Evolutionary conservation across 2,113 vertebrate genomes (phyloP).

Genomic region (Callochromis pleurospilus): DNA sequence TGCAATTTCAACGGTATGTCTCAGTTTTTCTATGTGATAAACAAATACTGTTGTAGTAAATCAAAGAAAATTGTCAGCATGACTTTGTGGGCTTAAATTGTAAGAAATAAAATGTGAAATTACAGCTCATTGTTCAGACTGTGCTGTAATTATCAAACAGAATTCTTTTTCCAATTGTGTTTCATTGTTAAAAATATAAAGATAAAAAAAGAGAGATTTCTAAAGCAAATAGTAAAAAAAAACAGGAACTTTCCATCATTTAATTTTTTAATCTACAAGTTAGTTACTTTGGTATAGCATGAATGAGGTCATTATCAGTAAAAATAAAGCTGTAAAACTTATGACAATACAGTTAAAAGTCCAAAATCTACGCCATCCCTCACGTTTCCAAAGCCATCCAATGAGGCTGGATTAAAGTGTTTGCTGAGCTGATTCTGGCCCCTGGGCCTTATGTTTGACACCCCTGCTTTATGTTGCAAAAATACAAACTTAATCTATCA

Average conservation of each 20-base stretch:
- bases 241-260: neutral
- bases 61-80: neutral
- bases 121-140: neutral
- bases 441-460: neutral
- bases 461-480: neutral
- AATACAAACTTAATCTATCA: neutral
- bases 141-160: neutral
- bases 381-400: neutral
- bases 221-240: neutral
- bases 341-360: neutral
- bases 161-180: neutral
- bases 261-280: neutral
- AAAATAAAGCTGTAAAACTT: neutral
- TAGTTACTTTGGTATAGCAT: neutral
- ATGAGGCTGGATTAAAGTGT: neutral
- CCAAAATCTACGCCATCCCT: rapidly evolving
- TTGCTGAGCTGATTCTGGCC: neutral
- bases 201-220: neutral
- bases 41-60: neutral
- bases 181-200: neutral
- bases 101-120: neutral
- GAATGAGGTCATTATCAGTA: neutral
- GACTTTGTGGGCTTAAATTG: neutral
- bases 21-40: neutral
- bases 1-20: neutral